Percentiles rank a stretch among this genome's conserved stretches.
Evolutionary conservation across 2,113 vertebrate genomes (phyloP).

Genomic region (Tamias sibiricus): DNA sequence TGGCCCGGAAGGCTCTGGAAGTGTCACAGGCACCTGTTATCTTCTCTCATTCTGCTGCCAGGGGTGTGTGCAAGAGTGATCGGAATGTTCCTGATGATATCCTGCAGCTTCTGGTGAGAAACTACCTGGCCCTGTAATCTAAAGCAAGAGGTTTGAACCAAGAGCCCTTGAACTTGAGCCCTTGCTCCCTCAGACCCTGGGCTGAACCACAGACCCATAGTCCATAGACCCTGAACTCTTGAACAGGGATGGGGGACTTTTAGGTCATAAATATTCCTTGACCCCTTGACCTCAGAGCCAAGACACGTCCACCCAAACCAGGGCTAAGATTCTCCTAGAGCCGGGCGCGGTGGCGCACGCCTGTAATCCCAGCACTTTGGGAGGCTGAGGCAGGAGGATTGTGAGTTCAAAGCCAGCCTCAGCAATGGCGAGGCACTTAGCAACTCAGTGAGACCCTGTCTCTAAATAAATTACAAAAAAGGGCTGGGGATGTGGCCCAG

Average conservation of each 20-base stretch:
- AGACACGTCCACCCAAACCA: constrained; percentile 35
- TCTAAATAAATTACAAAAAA: no score
- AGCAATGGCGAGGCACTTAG: no score
- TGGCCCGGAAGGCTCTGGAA: constrained; percentile 85
- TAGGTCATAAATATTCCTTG: constrained; percentile 7
- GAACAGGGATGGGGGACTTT: background rate
- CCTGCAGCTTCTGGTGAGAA: constrained; percentile 91
- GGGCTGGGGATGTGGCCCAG: no score
- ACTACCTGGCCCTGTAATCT: background rate
- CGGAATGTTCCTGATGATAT: constrained; percentile 94
- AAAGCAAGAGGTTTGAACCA: background rate
- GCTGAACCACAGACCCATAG: background rate
- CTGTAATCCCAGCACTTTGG: no score
- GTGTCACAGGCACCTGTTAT: constrained; percentile 94
- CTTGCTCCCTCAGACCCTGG: background rate
- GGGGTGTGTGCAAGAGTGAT: constrained; percentile 87
- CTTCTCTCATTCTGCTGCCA: constrained; percentile 95
- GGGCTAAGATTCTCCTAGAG: background rate
- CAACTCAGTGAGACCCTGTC: no score
- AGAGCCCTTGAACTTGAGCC: background rate
- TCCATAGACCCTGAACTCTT: background rate
- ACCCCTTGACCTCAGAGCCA: background rate
- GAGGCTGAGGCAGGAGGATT: no score
- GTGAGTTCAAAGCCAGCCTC: no score
- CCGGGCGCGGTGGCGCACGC: no score